These are phyloP conservation scores for Amorpha juglandis DNA, from an alignment of 2,888 invertebrate species.

Conservation along the genomic window DNA sequence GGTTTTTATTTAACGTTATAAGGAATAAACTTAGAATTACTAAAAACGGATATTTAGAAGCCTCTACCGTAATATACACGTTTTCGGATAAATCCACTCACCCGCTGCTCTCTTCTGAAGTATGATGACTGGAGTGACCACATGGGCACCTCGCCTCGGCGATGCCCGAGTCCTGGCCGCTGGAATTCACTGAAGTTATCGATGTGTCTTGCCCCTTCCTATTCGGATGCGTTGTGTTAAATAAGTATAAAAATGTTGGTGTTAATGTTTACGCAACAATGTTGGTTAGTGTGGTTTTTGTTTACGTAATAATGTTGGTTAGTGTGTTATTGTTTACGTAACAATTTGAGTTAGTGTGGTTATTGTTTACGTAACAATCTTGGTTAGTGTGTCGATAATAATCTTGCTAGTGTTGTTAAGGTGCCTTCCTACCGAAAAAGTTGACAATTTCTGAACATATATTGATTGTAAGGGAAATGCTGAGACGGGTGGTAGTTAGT, in stretches of 20 bases:
- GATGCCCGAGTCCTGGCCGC: conserved; percentile 92
- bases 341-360: background rate
- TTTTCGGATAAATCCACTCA: conserved; percentile 49
- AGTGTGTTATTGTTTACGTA: too few species aligned
- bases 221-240: conserved; percentile 44
- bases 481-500: too few species aligned
- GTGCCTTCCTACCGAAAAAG: too few species aligned
- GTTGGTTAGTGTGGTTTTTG: background rate
- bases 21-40: background rate
- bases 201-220: conserved; percentile 87
- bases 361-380: too few species aligned
- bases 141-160: conserved; percentile 86
- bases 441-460: too few species aligned
- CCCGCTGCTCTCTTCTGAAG: conserved; percentile 89
- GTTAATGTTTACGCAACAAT: conserved; percentile 10
- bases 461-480: too few species aligned
- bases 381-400: too few species aligned
- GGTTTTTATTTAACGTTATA: too few species aligned
- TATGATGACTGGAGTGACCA: conserved; percentile 86
- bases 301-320: too few species aligned
- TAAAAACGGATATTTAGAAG: background rate
- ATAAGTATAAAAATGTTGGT: conserved; percentile 26
- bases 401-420: too few species aligned
- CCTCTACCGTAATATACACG: background rate
- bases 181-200: conserved; percentile 91